Evolutionary conservation across 2,888 invertebrate species (phyloP).

Genomic region (Thumatha senex): DNA sequence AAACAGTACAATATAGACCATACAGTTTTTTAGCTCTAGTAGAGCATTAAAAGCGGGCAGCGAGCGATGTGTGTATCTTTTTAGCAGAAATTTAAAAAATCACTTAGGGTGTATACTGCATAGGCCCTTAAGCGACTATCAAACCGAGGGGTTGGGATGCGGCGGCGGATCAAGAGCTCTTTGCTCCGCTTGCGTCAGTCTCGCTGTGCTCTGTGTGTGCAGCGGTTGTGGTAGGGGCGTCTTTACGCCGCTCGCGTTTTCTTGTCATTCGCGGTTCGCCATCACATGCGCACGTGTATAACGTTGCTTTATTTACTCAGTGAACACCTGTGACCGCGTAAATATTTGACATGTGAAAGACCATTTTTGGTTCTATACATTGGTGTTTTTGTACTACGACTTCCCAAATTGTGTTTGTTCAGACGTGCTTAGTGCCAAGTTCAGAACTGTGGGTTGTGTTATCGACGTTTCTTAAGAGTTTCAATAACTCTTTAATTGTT

Average conservation of each 20-base stretch:
- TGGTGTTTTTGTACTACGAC: conserved; percentile 53
- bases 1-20: too few species aligned
- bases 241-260: conserved; percentile 44
- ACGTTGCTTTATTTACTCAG: conserved; percentile 57
- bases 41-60: too few species aligned
- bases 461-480: conserved; percentile 48
- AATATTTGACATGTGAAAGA: conserved; percentile 76
- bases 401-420: conserved; percentile 52
- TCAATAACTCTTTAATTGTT: conserved; percentile 53
- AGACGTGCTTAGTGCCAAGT: conserved; percentile 62
- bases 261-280: conserved; percentile 74
- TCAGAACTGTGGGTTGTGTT: conserved; percentile 54
- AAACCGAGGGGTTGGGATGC: conserved; percentile 55
- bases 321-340: conserved; percentile 74
- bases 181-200: conserved; percentile 56
- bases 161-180: conserved; percentile 39
- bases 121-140: conserved; percentile 6
- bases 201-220: conserved; percentile 70
- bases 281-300: conserved; percentile 75
- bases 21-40: too few species aligned
- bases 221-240: conserved; percentile 66
- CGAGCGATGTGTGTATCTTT: too few species aligned
- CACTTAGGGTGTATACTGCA: conserved; percentile 50
- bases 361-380: conserved; percentile 62
- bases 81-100: too few species aligned